Conservation (phyloP, 2,113 vertebrate species). For the Genyomyrus donnyi region DNA sequence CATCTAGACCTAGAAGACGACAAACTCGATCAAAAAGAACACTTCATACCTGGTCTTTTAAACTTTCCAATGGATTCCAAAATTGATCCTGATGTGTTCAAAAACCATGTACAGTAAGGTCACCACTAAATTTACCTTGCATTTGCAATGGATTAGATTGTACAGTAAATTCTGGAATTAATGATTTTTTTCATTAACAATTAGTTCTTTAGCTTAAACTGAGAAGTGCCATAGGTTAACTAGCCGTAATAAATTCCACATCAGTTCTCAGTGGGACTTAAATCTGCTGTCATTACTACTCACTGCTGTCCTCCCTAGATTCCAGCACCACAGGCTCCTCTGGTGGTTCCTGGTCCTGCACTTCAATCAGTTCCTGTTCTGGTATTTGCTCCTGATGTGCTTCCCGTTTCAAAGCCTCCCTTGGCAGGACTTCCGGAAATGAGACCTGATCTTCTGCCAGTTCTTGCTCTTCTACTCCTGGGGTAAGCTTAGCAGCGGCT, state of each 20-base stretch:
- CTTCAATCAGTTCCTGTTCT: background rate
- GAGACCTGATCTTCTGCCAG: background rate
- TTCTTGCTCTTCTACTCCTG: constrained; percentile 25
- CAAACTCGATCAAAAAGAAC: background rate
- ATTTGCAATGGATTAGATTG: background rate
- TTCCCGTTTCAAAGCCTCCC: constrained; percentile 15
- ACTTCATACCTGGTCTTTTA: background rate
- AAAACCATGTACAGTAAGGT: background rate
- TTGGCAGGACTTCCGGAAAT: background rate
- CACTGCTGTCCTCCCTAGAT: constrained; percentile 41
- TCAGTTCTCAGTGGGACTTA: background rate
- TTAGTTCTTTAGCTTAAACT: background rate
- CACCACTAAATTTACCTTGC: background rate
- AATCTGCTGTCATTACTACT: background rate
- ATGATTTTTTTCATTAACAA: background rate
- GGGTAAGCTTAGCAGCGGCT: constrained; percentile 8
- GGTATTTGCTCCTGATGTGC: background rate
- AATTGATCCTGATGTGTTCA: background rate
- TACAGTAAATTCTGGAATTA: background rate
- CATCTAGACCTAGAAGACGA: constrained; percentile 51
- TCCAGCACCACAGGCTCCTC: background rate
- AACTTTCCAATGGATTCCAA: background rate
- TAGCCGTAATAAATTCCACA: background rate
- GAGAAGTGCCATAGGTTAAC: background rate
- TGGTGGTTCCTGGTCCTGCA: background rate